Conservation (phyloP, 2,888 invertebrate genomes). For the Tolmerus cingulatus region DNA sequence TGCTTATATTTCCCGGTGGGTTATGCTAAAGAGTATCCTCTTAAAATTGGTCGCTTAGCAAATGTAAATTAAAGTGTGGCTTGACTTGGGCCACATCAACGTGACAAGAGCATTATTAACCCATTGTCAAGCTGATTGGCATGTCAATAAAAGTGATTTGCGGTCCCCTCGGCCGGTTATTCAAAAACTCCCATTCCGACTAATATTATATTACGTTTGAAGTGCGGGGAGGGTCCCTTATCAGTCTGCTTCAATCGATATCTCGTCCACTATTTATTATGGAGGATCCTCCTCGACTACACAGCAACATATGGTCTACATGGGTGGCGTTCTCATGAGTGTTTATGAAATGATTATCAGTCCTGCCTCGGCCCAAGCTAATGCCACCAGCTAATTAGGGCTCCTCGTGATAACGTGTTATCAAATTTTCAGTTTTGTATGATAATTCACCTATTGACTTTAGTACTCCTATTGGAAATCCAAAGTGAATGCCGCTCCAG, state of each 20-base stretch:
- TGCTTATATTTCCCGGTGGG: no score
- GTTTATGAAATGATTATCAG: background rate
- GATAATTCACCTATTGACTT: background rate
- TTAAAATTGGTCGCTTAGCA: background rate
- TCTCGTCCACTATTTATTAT: background rate
- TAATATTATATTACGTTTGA: background rate
- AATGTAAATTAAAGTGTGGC: background rate
- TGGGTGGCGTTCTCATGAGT: background rate
- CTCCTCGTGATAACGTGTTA: background rate
- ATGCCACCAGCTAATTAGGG: background rate
- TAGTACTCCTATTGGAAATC: background rate
- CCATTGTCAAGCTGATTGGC: background rate
- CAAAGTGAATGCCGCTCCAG: background rate
- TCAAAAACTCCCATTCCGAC: background rate
- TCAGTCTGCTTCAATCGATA: background rate
- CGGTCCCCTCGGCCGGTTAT: background rate
- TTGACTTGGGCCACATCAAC: background rate
- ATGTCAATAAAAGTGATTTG: background rate
- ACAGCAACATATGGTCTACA: background rate
- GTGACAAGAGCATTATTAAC: background rate
- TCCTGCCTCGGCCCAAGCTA: background rate
- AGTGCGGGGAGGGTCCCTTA: background rate
- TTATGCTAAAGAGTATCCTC: no score
- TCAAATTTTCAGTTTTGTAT: background rate
- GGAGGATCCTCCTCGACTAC: background rate